Evolutionary conservation across 2,113 vertebrate species (phyloP).

Genomic region (Otis tarda): DNA sequence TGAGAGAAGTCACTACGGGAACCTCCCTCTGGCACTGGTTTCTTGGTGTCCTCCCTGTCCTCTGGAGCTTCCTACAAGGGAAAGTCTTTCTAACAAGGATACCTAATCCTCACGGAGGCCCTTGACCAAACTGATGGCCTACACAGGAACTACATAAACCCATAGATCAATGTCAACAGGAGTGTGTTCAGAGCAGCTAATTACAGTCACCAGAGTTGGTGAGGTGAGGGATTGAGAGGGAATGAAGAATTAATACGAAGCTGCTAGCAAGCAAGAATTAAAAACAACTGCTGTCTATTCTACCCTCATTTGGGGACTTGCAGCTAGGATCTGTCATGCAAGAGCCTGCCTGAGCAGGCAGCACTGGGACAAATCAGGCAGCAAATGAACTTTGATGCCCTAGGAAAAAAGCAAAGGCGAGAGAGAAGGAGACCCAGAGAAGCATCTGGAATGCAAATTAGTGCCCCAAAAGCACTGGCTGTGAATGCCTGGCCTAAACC

Average conservation of each 20-base stretch:
- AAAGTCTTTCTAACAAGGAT: not conserved
- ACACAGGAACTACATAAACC: not conserved
- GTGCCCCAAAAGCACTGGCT: not conserved
- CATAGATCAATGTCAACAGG: not conserved
- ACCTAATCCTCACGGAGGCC: not conserved
- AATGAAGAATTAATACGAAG: constrained; percentile 27
- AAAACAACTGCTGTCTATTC: not conserved
- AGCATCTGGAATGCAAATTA: constrained; percentile 40
- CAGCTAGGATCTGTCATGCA: not conserved
- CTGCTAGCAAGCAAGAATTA: constrained; percentile 5
- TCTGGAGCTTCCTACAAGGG: not conserved
- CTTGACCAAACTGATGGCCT: not conserved
- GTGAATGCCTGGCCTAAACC: constrained; percentile 21
- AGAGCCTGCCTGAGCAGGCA: constrained; percentile 12
- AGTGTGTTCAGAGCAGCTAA: constrained; percentile 10
- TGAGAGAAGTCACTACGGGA: not conserved
- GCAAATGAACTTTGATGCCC: constrained; percentile 43
- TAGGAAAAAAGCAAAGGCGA: not conserved
- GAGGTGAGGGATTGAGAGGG: not conserved
- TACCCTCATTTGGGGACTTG: not conserved
- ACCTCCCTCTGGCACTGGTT: not conserved
- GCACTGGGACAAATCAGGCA: constrained; percentile 29
- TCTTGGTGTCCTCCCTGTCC: not conserved
- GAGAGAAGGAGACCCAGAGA: not conserved
- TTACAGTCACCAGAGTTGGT: not conserved